Conservation (phyloP, 2,888 invertebrate species). For the Synergus gifuensis region DNA sequence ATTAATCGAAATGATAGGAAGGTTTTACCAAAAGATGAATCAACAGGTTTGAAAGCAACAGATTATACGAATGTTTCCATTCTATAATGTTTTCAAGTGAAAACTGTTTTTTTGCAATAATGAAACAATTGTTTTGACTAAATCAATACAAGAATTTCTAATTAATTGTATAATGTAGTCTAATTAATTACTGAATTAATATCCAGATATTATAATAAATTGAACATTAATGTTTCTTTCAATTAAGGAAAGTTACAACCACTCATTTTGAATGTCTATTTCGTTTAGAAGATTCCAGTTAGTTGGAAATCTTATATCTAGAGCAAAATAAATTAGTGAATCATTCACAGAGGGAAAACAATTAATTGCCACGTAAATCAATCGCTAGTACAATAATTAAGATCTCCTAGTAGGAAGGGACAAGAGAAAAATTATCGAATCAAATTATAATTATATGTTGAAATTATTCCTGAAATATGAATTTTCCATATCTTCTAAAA, state of each 20-base stretch:
- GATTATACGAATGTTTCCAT: background rate
- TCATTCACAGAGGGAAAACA: background rate
- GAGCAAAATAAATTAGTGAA: background rate
- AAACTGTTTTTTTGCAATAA: background rate
- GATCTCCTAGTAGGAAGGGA: background rate
- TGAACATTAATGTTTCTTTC: background rate
- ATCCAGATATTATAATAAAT: background rate
- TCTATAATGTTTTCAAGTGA: background rate
- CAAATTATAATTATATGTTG: background rate
- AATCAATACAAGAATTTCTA: too few species aligned
- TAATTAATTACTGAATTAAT: background rate
- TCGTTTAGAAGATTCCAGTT: background rate
- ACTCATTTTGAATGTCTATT: background rate
- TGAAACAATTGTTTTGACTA: background rate
- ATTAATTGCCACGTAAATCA: background rate
- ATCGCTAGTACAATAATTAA: background rate
- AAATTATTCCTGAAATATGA: background rate
- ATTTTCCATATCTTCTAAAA: too few species aligned
- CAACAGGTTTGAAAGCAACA: slow-evolving; percentile 24
- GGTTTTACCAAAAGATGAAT: background rate
- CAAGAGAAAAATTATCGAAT: background rate
- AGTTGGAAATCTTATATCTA: background rate
- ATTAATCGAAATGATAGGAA: background rate
- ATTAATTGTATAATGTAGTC: too few species aligned
- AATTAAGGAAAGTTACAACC: background rate